Conservation (phyloP, 2,113 vertebrate genomes). For the Oenanthe melanoleuca region DNA sequence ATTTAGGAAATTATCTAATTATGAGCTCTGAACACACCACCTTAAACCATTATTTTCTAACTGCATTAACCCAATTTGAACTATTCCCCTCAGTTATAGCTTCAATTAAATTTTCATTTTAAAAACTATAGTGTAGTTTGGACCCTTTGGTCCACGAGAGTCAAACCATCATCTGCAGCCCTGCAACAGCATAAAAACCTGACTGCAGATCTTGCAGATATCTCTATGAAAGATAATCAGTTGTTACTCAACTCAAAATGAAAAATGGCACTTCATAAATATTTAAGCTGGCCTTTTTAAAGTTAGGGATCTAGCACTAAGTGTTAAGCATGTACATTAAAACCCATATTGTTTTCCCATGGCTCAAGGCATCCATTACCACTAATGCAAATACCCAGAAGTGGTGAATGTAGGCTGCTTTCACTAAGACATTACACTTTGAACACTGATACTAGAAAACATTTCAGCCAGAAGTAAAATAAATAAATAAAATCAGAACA, state of each 20-base stretch:
- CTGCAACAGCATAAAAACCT: not conserved
- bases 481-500: conserved; percentile 48
- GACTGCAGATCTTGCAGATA: not conserved
- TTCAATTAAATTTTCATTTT: not conserved
- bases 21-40: not conserved
- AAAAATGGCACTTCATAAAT: not conserved
- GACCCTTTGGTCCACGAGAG: not conserved
- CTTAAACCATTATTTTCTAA: not conserved
- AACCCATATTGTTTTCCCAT: not conserved
- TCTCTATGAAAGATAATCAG: not conserved
- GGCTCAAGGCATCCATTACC: not conserved
- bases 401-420: not conserved
- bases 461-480: conserved; percentile 18
- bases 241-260: not conserved
- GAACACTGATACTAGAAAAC: not conserved
- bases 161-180: not conserved
- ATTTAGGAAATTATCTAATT: not conserved
- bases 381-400: not conserved
- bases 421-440: not conserved
- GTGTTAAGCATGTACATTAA: not conserved
- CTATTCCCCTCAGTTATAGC: not conserved
- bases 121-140: not conserved
- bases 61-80: not conserved
- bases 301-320: not conserved
- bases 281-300: not conserved